Conservation (phyloP, 2,888 invertebrate genomes). For the Brachypalpus laphriformis region DNA sequence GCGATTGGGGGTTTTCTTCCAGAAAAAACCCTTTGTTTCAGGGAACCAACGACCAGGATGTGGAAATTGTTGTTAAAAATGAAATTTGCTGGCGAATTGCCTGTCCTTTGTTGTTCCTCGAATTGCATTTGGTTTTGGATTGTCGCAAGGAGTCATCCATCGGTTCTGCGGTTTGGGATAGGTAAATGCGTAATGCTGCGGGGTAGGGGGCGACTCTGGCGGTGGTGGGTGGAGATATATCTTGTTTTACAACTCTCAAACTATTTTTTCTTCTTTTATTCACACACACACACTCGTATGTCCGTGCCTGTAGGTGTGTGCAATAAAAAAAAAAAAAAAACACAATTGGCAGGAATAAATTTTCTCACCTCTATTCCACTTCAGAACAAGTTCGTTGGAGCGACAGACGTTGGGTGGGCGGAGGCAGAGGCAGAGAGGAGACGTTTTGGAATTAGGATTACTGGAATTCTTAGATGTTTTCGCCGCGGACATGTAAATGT, state of each 20-base stretch:
- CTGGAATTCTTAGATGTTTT: no score
- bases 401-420: no score
- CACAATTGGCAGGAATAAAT: background rate
- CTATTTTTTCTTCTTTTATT: background rate
- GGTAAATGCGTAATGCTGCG: constrained; percentile 21
- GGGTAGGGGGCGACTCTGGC: constrained; percentile 31
- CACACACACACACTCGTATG: no score
- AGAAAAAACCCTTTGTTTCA: background rate
- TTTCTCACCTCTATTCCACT: background rate
- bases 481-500: no score
- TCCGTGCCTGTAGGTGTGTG: background rate
- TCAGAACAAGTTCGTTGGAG: background rate
- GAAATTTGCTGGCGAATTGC: no score
- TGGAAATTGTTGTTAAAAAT: no score
- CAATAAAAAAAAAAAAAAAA: background rate
- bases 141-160: no score
- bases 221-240: background rate
- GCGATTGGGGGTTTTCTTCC: background rate
- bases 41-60: background rate
- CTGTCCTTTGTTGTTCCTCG: no score
- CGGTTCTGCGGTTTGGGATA: no score
- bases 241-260: constrained; percentile 8
- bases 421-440: no score
- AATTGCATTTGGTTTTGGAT: no score
- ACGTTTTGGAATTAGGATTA: no score